Evolutionary conservation across 1,140 invertebrate species (phyloP).

Genomic region (Monomorium pharaonis): DNA sequence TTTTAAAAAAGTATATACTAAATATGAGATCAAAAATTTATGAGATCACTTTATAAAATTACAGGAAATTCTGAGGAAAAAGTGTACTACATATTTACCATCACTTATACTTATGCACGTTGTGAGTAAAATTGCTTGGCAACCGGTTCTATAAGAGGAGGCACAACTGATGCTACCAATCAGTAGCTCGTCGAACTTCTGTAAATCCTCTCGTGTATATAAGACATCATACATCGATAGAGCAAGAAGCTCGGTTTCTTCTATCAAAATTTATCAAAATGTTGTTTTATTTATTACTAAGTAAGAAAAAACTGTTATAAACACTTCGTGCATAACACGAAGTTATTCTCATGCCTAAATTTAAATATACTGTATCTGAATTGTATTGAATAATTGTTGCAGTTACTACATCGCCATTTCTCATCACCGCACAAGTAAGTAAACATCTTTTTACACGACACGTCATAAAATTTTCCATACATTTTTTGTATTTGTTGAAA

Average conservation of each 20-base stretch:
- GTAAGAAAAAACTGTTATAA: constrained; percentile 39
- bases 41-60: too few species aligned
- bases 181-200: constrained; percentile 52
- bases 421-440: constrained; percentile 54
- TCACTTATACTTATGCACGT: not conserved
- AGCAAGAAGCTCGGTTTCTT: not conserved
- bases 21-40: too few species aligned
- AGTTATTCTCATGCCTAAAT: not conserved
- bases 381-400: not conserved
- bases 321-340: not conserved
- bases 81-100: too few species aligned
- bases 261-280: constrained; percentile 9
- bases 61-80: too few species aligned
- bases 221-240: not conserved
- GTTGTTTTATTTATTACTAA: constrained; percentile 32
- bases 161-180: not conserved
- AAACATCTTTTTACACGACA: not conserved
- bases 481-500: not conserved
- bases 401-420: not conserved
- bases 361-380: not conserved
- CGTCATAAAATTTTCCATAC: not conserved
- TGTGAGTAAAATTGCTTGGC: not conserved
- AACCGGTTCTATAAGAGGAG: constrained; percentile 68
- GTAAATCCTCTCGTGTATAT: not conserved
- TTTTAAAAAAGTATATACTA: too few species aligned